Conservation (phyloP, 2,113 vertebrate genomes). For the Dasyprocta punctata region DNA sequence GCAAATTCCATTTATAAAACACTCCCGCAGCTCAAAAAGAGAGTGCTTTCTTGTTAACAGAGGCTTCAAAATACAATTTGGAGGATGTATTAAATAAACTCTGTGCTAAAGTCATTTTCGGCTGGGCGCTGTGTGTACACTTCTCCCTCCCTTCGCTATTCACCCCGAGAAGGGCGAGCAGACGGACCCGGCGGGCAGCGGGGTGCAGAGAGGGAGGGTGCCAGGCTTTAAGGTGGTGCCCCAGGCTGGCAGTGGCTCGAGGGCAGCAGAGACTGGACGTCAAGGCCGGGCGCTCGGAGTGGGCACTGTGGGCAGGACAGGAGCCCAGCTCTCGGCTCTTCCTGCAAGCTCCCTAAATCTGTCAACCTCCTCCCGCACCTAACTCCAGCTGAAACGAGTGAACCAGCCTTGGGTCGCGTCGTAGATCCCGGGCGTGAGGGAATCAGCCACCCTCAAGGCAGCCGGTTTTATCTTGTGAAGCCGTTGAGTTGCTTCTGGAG, state of each 20-base stretch:
- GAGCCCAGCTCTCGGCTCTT: neutral
- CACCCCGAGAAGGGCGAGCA: neutral
- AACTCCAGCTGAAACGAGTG: neutral
- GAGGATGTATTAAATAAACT: conserved; percentile 80
- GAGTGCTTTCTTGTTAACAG: conserved; percentile 89
- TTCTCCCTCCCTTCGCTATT: conserved; percentile 57
- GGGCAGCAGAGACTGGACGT: no score
- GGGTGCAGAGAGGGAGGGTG: neutral
- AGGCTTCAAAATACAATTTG: conserved; percentile 78
- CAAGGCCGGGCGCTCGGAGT: neutral
- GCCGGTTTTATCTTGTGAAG: neutral
- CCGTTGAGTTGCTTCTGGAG: neutral
- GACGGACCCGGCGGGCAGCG: neutral
- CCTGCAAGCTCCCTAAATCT: neutral
- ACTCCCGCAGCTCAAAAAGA: conserved; percentile 86
- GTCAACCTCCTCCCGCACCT: neutral
- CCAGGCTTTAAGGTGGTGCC: no score
- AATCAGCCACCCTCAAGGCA: neutral
- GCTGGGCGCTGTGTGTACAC: conserved; percentile 15
- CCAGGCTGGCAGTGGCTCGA: neutral
- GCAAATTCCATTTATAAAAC: conserved; percentile 90
- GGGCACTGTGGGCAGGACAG: neutral
- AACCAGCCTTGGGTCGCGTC: neutral
- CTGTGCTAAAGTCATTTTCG: conserved; percentile 78
- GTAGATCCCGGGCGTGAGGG: neutral